Conservation (phyloP, 2,888 invertebrate species). For the Amphipoea oculea region DNA sequence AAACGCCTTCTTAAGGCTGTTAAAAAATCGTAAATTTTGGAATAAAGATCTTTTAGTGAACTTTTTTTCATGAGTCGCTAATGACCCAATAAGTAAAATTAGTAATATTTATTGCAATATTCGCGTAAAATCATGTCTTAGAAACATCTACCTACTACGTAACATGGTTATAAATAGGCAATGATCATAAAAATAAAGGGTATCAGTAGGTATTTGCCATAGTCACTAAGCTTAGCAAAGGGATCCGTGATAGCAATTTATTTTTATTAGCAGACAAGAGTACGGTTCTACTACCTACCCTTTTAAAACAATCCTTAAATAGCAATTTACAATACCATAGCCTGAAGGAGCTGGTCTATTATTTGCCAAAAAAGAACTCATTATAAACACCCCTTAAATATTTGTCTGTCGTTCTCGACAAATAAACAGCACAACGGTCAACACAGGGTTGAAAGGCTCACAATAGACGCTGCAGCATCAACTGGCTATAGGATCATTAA, state of each 20-base stretch:
- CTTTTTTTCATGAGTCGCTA: not conserved
- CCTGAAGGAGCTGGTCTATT: not conserved
- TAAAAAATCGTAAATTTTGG: constrained; percentile 37
- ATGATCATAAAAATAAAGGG: constrained; percentile 16
- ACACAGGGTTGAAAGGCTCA: constrained; percentile 13
- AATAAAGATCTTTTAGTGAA: constrained; percentile 7
- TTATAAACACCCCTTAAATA: not conserved
- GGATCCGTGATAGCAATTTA: constrained; percentile 5
- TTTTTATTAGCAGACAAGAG: constrained; percentile 18
- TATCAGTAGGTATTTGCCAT: not conserved
- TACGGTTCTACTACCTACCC: not conserved
- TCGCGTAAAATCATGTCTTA: not conserved
- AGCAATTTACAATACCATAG: not conserved
- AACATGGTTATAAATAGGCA: not conserved
- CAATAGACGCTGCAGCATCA: not conserved
- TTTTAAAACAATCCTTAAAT: not conserved
- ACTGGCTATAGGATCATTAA: not conserved
- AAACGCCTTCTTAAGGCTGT: constrained; percentile 38
- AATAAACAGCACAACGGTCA: constrained; percentile 32
- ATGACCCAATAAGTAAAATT: not conserved
- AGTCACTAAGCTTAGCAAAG: not conserved
- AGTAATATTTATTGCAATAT: not conserved
- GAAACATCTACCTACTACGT: not conserved
- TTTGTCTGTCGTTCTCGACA: constrained; percentile 23
- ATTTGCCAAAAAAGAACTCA: not conserved